phyloP scores from a whole-genome alignment of 2,797 vertebrate species.

The Danio jaintianensis region DNA sequence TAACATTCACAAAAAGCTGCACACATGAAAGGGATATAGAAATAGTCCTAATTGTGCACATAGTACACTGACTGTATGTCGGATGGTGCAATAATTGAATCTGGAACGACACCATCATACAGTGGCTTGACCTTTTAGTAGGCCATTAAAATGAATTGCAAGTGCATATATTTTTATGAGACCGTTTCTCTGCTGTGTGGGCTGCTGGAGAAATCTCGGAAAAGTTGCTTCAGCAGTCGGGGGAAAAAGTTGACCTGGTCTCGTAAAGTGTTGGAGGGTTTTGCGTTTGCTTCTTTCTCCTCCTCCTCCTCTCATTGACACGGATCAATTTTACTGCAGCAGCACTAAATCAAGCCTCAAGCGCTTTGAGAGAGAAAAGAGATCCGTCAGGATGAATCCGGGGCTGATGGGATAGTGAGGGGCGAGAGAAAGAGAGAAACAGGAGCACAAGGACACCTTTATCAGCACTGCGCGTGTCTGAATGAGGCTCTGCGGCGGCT shows the following conservation, averaged over 20 bases:
- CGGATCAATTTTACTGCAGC: slow-evolving; percentile 38
- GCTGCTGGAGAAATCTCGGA: slow-evolving; percentile 36
- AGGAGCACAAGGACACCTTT: slow-evolving; percentile 33
- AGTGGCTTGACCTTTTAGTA: slow-evolving; percentile 10
- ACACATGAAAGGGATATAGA: too few relatives aligned
- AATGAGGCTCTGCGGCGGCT: neutral
- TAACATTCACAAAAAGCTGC: too few relatives aligned
- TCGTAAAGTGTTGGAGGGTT: slow-evolving; percentile 6
- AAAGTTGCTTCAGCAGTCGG: slow-evolving; percentile 45
- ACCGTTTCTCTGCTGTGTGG: neutral
- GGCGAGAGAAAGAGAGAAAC: slow-evolving; percentile 2
- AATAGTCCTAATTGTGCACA: neutral
- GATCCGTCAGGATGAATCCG: slow-evolving; percentile 24
- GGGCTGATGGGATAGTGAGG: neutral
- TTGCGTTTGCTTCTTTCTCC: neutral
- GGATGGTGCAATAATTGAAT: slow-evolving; percentile 25
- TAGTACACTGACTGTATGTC: neutral
- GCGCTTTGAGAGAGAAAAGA: slow-evolving; percentile 32
- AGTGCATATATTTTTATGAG: slow-evolving; percentile 4
- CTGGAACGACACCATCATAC: slow-evolving; percentile 19
- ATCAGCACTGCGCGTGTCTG: neutral
- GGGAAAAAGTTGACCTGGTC: slow-evolving; percentile 46
- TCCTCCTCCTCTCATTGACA: slow-evolving; percentile 33
- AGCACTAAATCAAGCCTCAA: slow-evolving; percentile 27
- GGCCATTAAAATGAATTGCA: neutral